Evolutionary conservation across 2,888 invertebrate genomes (phyloP), one percentile per base, ranked within the genome.

Genomic region (Acronicta psi): DNA sequence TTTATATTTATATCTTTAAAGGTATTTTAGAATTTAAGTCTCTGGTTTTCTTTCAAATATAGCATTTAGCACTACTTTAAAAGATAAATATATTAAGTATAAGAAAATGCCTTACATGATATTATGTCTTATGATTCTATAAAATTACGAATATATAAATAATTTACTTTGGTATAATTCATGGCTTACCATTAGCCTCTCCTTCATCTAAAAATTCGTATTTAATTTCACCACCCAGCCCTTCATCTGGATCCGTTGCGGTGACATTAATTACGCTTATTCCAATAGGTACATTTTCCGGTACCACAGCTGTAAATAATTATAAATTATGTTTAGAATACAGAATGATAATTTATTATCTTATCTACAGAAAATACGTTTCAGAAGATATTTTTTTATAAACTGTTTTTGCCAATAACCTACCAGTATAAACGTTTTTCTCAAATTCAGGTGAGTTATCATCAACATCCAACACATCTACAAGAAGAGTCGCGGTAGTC

Each of bases 181-280:
- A n/a, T 34, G n/a, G 56, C 83, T 81, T 83, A 96, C 96, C 97
- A 81, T 95, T 95, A 3, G 96, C 95, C 82, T 97, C 97, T 6
- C 96, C 96, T 82, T 97, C 96, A 73, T 96, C 96, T 0, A 96
- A 92, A 40, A 98, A 94, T 52, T 96, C 96, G 79, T 96, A 98
- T 57, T 94, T 94, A n/a, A 97, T 94, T 70, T 95, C 95, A 4
- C 96, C 97, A 0, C 96, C 96, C 0, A 95, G 90, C 0, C 96
- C 97, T 84, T 96, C 96, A 78, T 98, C 98, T 0, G 96, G 96
- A 85, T 98, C 98, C 0, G 91, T 95, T 0, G 98, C 98, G 4
- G 95, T 94, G 1, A 97, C 91, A 52, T 96, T 96, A 1, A 96
- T 90, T 1, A 97, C 96, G 51, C 95, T 95, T 16, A 96, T 95